These are phyloP conservation scores for Nudaria mundana DNA, from an alignment of 2,888 invertebrate genomes.

Conservation along the genomic window DNA sequence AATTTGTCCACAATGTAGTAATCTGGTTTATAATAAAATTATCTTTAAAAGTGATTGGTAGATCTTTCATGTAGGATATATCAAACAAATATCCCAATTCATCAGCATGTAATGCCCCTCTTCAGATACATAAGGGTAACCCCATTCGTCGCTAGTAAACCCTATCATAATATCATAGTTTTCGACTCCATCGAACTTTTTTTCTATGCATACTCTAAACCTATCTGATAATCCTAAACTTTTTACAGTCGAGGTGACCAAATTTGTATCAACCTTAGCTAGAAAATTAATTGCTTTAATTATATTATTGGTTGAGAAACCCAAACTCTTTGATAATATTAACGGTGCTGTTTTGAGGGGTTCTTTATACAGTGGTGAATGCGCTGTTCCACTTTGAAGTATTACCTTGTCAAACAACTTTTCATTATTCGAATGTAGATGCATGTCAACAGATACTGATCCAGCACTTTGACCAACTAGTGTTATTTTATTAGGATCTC, in stretches of 20 bases:
- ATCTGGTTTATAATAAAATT: conserved; percentile 49
- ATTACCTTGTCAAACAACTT: conserved; percentile 40
- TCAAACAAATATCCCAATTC: conserved; percentile 56
- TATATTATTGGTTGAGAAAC: not conserved
- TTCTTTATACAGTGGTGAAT: not conserved
- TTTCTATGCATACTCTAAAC: conserved; percentile 8
- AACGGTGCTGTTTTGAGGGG: conserved; percentile 3
- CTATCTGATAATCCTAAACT: not conserved
- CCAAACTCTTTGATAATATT: conserved; percentile 1
- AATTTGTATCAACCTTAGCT: not conserved
- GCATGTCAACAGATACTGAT: conserved; percentile 25
- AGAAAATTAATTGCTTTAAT: conserved; percentile 4
- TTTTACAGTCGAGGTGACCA: conserved; percentile 2
- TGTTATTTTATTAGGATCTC: conserved; percentile 30
- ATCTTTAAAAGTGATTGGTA: conserved; percentile 36
- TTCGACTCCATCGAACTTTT: conserved; percentile 7
- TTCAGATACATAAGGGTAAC: conserved; percentile 11
- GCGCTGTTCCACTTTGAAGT: conserved; percentile 18
- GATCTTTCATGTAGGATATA: conserved; percentile 1
- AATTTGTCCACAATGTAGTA: conserved; percentile 64
- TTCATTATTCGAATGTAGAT: conserved; percentile 23
- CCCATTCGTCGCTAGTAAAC: conserved; percentile 32
- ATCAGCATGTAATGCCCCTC: conserved; percentile 45
- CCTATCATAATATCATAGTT: conserved; percentile 3
- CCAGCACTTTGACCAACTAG: conserved; percentile 35